Conservation (phyloP, 2,113 vertebrate genomes). For the Narcine bancroftii region DNA sequence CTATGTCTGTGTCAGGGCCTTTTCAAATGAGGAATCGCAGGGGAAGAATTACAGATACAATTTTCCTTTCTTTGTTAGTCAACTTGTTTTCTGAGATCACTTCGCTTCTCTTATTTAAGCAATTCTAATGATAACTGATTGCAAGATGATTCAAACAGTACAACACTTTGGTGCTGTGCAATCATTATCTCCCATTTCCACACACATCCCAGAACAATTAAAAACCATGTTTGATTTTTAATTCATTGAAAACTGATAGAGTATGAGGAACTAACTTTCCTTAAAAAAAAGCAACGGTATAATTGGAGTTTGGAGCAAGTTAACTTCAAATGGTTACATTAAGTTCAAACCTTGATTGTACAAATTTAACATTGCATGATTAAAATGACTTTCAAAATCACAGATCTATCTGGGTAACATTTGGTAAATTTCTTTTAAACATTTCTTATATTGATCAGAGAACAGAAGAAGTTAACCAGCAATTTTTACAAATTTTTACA, state of each 20-base stretch:
- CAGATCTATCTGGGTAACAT: background rate
- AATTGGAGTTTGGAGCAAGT: slow-evolving; percentile 2
- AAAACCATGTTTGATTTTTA: background rate
- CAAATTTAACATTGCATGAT: slow-evolving; percentile 23
- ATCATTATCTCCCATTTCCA: slow-evolving; percentile 11
- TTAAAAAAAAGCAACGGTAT: slow-evolving; percentile 1
- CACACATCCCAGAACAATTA: background rate
- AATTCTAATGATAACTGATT: background rate
- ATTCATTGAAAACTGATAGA: slow-evolving; percentile 8
- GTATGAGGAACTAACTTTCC: background rate
- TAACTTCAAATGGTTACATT: slow-evolving; percentile 19
- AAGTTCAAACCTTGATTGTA: background rate
- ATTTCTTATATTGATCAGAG: slow-evolving; percentile 31
- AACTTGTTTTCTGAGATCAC: background rate
- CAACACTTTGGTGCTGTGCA: background rate
- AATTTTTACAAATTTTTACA: slow-evolving; percentile 35
- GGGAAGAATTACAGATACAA: slow-evolving; percentile 8
- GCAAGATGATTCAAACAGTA: background rate
- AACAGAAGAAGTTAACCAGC: slow-evolving; percentile 26
- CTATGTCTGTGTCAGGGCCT: slow-evolving; percentile 20
- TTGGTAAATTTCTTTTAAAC: slow-evolving; percentile 20
- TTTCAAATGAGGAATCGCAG: slow-evolving; percentile 27
- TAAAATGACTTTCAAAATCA: slow-evolving; percentile 19
- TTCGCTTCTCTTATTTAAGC: background rate
- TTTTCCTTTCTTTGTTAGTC: background rate